Percentiles rank a stretch among this genome's conserved stretches.
Evolutionary conservation across 2,888 invertebrate genomes (phyloP).

Genomic region (Zele albiditarsus): DNA sequence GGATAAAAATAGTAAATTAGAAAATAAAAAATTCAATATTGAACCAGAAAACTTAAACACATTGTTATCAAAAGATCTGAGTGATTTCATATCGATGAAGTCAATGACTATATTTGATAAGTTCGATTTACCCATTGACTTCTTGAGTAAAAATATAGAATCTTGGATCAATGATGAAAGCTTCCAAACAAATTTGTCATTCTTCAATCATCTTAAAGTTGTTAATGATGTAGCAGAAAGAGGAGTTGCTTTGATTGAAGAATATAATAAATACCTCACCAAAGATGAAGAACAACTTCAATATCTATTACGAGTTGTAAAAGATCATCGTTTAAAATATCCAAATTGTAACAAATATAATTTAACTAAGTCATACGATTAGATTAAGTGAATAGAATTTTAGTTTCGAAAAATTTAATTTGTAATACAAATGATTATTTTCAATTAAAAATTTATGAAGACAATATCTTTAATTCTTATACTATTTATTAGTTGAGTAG

Average conservation of each 20-base stretch:
- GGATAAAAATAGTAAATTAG: no score
- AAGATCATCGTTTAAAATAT: conserved; percentile 9
- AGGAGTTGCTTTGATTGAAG: neutral
- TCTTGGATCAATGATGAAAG: conserved; percentile 1
- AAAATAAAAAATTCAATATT: neutral
- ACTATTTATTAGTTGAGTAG: no score
- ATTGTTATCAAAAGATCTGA: conserved; percentile 2
- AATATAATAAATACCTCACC: neutral
- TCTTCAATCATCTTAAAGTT: conserved; percentile 20
- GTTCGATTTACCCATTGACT: conserved; percentile 7
- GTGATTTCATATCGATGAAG: neutral
- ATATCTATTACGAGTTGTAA: conserved; percentile 7
- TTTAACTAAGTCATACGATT: no score
- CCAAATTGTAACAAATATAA: no score
- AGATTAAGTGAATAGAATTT: no score
- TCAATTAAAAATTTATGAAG: no score
- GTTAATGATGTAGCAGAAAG: conserved; percentile 6
- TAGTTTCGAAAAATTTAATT: no score
- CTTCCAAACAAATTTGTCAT: neutral
- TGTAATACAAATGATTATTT: no score
- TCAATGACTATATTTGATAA: conserved; percentile 8
- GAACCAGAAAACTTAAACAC: neutral
- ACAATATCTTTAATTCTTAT: no score
- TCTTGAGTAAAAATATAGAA: neutral
- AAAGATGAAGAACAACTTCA: neutral